Evolutionary conservation across 1,140 invertebrate genomes (phyloP), one percentile per base, ranked within the genome.

Genomic region (Eriosoma lanigerum): DNA sequence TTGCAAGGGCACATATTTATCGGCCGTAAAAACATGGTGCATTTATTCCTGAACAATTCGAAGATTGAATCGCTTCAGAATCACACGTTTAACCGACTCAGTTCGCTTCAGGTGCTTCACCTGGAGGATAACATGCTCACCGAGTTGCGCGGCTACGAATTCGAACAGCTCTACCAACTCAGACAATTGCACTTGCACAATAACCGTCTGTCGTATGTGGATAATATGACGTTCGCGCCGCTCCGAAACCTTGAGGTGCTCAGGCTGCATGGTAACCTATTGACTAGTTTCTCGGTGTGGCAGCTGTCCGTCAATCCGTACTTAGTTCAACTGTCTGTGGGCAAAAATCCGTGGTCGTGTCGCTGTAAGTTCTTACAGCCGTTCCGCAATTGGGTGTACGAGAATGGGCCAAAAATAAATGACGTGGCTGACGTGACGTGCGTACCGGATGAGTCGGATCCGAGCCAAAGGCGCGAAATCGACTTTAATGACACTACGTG

Each of bases 1-100:
- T 85, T 97, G 64, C 91, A 93, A 84, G 94, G 94, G 85, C 94
- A 96, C 84, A 92, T 93, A 32, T 96, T 97, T 85, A 96, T 97
- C 83, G 95, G 95, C 0, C 88, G 94, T 15, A 96, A 96, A 86
- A 96, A 96, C 85, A 91, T 96, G 89, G 88, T 91, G 81, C 90
- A 92, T 19, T 85, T 97, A 0, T 96, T 91, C 85, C 92, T 96
- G 29, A 97, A 97, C 86, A 90, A 89, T 81, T 95, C 93, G 84
- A 90, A 91, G 44, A 91, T 97, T 81, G 93, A 94, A 82, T 90
- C 89, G 60, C 96, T 97, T 83, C 93, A 94, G 85, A 97, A 97
- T 85, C 91, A 93, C 83, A 96, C 95, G 3, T 97, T 97, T 86
- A 95, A 96, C 84, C 94, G 95, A 13, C 86, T 97, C 66, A 92